Conservation (phyloP, 2,797 vertebrate species). For the Pangasius djambal region DNA sequence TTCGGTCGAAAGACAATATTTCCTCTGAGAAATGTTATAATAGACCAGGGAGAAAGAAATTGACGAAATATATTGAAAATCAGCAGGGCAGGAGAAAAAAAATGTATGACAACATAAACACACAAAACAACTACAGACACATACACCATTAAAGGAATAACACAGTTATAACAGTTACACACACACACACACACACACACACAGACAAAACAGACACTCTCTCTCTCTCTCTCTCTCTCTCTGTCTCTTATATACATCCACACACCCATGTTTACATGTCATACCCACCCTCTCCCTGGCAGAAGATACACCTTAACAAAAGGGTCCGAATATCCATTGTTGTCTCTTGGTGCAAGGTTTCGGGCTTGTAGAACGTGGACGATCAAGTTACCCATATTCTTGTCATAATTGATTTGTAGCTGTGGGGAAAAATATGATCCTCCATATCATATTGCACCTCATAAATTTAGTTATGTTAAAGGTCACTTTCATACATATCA, state of each 20-base stretch:
- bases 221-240: conserved; percentile 7
- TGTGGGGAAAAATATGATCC: conserved; percentile 61
- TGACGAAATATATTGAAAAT: background rate
- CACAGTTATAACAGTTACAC: background rate
- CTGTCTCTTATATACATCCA: background rate
- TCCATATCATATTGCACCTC: conserved; percentile 13
- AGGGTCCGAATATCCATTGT: conserved; percentile 96
- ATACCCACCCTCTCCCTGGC: conserved; percentile 94
- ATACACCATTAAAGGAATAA: background rate
- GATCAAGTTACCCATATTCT: conserved; percentile 94
- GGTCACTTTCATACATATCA: background rate
- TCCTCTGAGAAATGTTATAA: background rate
- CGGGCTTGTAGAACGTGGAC: conserved; percentile 98
- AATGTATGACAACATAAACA: conserved; percentile 1
- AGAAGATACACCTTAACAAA: conserved; percentile 99
- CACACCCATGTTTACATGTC: background rate
- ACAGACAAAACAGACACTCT: background rate
- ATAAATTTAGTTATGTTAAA: conserved; percentile 10
- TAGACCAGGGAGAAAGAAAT: background rate
- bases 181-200: background rate
- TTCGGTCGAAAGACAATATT: conserved; percentile 18
- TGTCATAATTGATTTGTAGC: conserved; percentile 99
- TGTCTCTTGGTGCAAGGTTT: conserved; percentile 91
- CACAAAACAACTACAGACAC: background rate
- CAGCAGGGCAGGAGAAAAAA: conserved; percentile 12